Evolutionary conservation across 2,888 invertebrate genomes (phyloP), one percentile per base, ranked within the genome.

Genomic region (Ormia ochracea): DNA sequence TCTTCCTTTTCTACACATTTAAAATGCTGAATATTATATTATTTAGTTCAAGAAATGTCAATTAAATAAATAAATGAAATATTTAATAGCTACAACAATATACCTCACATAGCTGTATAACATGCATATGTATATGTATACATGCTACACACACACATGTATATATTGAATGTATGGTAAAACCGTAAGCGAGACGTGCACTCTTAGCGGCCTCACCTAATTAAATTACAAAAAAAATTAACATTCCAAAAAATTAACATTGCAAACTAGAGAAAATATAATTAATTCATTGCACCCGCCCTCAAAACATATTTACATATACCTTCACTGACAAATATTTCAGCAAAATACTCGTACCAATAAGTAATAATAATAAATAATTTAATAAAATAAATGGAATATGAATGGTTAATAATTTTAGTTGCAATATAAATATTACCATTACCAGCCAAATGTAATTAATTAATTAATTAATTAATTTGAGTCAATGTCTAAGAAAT

Each of bases 1-100:
- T 76, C 66, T 68, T 41, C 33, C n/a, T 19, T 70, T 50, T 41
- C 12, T 21, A 45, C 56, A 56, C 9, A 72, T 48, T 52, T 70
- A 31, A 58, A 28, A 56, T 61, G 38, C 21, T 61, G 28, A 52
- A 43, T 61, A 17, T 21, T 59, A 43, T 43, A 50, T 52, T 58
- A 63, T 48, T 7, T 48, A 48, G 19, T 43, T 21, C 1, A 9
- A 2, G 9, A 21, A 45, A 21, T 45, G n/a, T 41, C 17, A 9
- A 41, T 21, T 2, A 43, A 61, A 66, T 10, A 70, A 61, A 52
- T 59, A 52, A 31, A 43, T 54, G 33, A 9, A 19, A 41, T 58
- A 54, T 43, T 43, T 41, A 38, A 21, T 26, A 56, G 17, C 14
- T 52, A 33, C 14, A 63, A 36, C 19, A 43, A 26, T 36, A 19